phyloP scores from a whole-genome alignment of 2,888 invertebrate species.

The Orthosia gracilis region DNA sequence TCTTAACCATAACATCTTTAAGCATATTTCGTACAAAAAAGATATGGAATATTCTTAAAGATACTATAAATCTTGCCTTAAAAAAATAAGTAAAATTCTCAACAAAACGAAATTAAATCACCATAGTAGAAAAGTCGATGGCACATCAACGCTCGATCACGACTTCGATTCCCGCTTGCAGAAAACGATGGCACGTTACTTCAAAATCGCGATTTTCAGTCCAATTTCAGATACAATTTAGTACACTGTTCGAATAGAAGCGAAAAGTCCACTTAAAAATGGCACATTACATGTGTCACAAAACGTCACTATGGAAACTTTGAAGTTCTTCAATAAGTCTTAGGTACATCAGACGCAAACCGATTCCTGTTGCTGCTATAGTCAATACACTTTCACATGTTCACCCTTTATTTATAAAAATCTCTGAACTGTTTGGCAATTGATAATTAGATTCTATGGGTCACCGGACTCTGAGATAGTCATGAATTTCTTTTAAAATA shows the following conservation, averaged over 20 bases:
- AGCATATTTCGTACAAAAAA: not conserved
- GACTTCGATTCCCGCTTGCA: not conserved
- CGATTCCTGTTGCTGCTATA: slow-evolving; percentile 5
- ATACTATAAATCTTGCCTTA: not conserved
- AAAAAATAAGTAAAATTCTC: slow-evolving; percentile 40
- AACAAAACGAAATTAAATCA: not conserved
- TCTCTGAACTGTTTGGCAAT: not conserved
- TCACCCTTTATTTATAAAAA: slow-evolving; percentile 17
- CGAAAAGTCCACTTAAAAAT: slow-evolving; percentile 8
- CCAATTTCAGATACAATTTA: slow-evolving; percentile 9
- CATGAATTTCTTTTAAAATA: no score
- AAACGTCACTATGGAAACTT: slow-evolving; percentile 15
- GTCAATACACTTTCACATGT: slow-evolving; percentile 51
- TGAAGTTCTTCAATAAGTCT: not conserved
- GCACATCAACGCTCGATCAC: slow-evolving; percentile 23
- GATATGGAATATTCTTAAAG: not conserved
- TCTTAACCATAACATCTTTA: not conserved
- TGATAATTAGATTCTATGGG: not conserved
- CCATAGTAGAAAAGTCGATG: slow-evolving; percentile 21
- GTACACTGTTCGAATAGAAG: not conserved
- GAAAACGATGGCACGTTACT: slow-evolving; percentile 21
- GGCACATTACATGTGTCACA: slow-evolving; percentile 35
- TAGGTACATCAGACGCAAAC: slow-evolving; percentile 40
- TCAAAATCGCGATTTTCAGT: slow-evolving; percentile 12
- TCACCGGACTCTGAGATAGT: no score